phyloP scores from a whole-genome alignment of 2,888 invertebrate genomes.

The Euzophera pinguis region DNA sequence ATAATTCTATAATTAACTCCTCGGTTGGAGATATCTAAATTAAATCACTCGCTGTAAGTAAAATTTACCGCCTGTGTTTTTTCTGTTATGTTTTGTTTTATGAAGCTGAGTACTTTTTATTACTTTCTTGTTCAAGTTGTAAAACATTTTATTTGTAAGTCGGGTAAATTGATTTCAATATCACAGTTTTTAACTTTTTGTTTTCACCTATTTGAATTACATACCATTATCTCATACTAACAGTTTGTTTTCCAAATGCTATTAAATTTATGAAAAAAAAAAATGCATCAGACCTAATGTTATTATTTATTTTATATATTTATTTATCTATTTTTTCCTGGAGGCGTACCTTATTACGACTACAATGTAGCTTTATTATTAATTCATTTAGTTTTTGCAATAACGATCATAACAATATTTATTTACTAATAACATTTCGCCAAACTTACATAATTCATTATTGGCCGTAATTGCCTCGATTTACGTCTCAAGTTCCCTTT shows the following conservation, averaged over 20 bases:
- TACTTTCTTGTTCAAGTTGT: not conserved
- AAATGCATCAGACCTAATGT: too few relatives aligned
- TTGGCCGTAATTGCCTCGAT: conserved; percentile 44
- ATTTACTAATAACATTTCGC: conserved; percentile 17
- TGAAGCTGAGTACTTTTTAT: not conserved
- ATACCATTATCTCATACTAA: too few relatives aligned
- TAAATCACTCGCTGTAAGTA: conserved; percentile 16
- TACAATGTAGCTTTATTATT: too few relatives aligned
- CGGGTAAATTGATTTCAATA: too few relatives aligned
- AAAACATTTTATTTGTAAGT: not conserved
- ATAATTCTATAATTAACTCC: conserved; percentile 12
- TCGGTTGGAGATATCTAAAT: conserved; percentile 4
- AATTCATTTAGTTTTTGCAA: too few relatives aligned
- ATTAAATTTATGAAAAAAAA: too few relatives aligned
- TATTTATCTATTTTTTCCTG: too few relatives aligned
- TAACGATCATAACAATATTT: not conserved
- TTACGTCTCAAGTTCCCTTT: conserved; percentile 44
- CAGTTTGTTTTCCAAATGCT: too few relatives aligned
- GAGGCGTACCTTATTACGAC: too few relatives aligned
- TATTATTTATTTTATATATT: too few relatives aligned
- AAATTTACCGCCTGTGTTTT: conserved; percentile 6
- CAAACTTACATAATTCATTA: conserved; percentile 33
- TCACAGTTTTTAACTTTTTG: too few relatives aligned
- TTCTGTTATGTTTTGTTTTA: not conserved
- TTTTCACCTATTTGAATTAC: too few relatives aligned